Evolutionary conservation across 2,797 vertebrate species (phyloP), one percentile per base, ranked within the genome.

Genomic region (Leuciscus waleckii): DNA sequence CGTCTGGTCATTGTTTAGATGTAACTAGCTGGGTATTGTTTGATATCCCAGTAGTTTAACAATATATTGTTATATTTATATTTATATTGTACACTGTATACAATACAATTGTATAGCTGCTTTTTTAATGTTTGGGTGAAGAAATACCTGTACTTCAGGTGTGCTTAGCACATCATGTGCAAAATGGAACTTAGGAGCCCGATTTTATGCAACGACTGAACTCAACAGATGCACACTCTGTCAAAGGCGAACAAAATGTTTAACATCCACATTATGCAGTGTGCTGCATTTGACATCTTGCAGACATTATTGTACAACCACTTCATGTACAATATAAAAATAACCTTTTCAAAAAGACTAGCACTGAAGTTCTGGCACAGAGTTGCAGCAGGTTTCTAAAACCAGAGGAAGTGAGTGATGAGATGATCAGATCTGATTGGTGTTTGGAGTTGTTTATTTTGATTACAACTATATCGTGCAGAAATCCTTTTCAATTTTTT

Each of bases 331-430:
- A 37, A 67, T 49, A 75, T n/a, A 23, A 51, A 75, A 75, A 69
- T 82, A 80, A 23, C 83, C 49, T 70, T 70, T 83, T 76, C 37
- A 86, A 73, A 26, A 56, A 51, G 23, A 68, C 56, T 74, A 73
- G 84, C 23, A 26, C 26, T 85, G 41, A 81, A 71, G 74, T 61
- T 77, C 35, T 78, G 54, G 67, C 80, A 71, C 81, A 88, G 85
- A 80, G 68, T 83, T 68, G 82, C 73, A 83, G 43, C 61, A 68
- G 32, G 46, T 68, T 68, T 76, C 73, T 68, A 49, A 37, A 68
- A 54, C 61, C 82, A 76, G 32, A 65, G 19, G 37, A 54, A 54
- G 23, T 21, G 32, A 51, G 58, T 65, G 35, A 67, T 26, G 19
- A 49, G 14, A 69, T 69, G 65, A 69, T 81, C 9, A 49, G 9